Evolutionary conservation across 23 tunicate species (phyloP), one percentile per base, ranked within the genome.

Genomic region (Trididemnum nubilum): DNA sequence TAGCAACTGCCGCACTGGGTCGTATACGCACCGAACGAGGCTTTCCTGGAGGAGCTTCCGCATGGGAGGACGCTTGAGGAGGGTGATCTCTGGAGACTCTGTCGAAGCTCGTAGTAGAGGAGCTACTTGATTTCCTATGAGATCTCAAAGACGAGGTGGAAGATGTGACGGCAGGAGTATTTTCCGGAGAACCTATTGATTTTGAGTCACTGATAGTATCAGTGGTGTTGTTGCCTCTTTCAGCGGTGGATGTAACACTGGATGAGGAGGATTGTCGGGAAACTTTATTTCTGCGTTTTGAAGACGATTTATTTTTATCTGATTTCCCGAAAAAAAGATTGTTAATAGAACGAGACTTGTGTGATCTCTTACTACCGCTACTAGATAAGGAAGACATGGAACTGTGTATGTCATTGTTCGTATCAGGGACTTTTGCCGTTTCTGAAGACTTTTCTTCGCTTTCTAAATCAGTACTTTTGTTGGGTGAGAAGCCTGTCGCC

Each of bases 361-460:
- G 78, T 15, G 78, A 23, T 32, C 40, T 70, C 19, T 25, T 37
- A 37, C 81, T 83, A 29, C 32, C 44, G 2, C 63, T 70, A 33
- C 91, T 87, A 38, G 81, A 57, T 21, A 81, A 36, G 0, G 91
- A 87, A 32, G 91, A 87, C 51, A 64, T 38, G 18, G 91, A 87
- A 40, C 72, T 77, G n/a, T 73, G 33, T 7, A 26, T 27, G 0
- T 69, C 59, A 35, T 80, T 49, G 40, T 3, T 0, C n/a, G 39
- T 35, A 15, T 61, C 81, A 28, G 84, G 12, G n/a, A 35, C 76
- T 60, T 60, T 78, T 60, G 19, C 44, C 23, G 30, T 39, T 5
- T 7, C 18, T 9, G 22, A 32, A n/a, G 58, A 29, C 31, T 23
- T 36, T 21, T 80, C 84, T 9, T 51, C 81, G 2, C 36, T 1